A percentile compares a stretch with the other conserved stretches of the same genome.
Evolutionary conservation across 2,113 vertebrate species (phyloP).

Genomic region (Sebastes fasciatus): DNA sequence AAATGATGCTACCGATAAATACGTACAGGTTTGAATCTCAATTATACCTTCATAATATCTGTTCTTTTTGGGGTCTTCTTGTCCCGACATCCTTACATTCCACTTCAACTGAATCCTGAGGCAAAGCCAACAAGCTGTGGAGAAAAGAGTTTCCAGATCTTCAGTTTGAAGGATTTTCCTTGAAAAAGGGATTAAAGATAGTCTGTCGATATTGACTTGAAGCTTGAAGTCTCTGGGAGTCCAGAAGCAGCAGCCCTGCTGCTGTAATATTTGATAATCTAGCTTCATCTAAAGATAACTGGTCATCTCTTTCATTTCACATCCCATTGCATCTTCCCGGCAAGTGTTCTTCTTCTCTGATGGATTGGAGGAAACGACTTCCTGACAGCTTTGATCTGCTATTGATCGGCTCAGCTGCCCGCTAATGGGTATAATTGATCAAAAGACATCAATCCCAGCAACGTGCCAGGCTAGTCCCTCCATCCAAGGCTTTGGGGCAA

Average conservation of each 20-base stretch:
- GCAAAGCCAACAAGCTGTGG: background rate
- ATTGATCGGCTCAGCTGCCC: conserved; percentile 77
- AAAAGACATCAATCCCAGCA: conserved; percentile 45
- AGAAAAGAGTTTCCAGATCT: conserved; percentile 16
- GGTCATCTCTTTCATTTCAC: conserved; percentile 63
- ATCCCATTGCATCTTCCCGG: conserved; percentile 57
- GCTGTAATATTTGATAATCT: conserved; percentile 35
- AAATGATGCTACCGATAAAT: background rate
- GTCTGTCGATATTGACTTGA: conserved; percentile 15
- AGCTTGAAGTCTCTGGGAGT: conserved; percentile 19
- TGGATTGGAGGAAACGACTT: conserved; percentile 65
- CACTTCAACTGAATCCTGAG: conserved; percentile 8
- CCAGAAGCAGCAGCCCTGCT: conserved; percentile 8
- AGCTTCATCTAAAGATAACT: conserved; percentile 64
- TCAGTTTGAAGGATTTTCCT: conserved; percentile 16
- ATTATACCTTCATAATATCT: background rate
- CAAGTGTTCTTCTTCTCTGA: conserved; percentile 57
- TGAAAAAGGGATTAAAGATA: conserved; percentile 20
- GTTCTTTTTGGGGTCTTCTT: background rate
- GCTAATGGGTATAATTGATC: conserved; percentile 76
- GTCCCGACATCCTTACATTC: background rate
- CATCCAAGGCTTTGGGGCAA: conserved; percentile 6
- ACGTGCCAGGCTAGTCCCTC: background rate
- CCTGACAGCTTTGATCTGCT: conserved; percentile 81
- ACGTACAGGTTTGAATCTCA: background rate